Conservation (phyloP, 2,797 vertebrate genomes). For the Danio choprae region DNA sequence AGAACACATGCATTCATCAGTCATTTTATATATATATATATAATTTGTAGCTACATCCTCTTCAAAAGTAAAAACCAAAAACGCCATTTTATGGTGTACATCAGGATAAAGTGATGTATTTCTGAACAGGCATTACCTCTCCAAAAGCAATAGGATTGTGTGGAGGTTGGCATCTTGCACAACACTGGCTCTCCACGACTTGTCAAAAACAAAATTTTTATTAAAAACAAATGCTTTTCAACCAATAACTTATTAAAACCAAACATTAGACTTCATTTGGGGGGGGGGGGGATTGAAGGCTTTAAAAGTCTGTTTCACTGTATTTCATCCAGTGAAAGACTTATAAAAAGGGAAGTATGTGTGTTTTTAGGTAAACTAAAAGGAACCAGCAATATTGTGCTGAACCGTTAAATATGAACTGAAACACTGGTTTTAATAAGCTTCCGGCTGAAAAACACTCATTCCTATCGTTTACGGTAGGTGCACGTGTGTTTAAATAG, state of each 20-base stretch:
- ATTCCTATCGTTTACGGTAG: background rate
- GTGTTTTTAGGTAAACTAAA: background rate
- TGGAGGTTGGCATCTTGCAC: background rate
- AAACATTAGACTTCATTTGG: background rate
- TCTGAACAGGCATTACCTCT: background rate
- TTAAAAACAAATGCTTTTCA: slow-evolving; percentile 32
- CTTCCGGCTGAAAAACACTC: slow-evolving; percentile 14
- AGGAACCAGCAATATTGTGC: background rate
- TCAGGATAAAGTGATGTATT: background rate
- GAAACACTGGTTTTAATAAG: slow-evolving; percentile 22
- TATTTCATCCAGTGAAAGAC: slow-evolving; percentile 2
- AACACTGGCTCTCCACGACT: slow-evolving; percentile 1
- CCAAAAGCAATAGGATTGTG: slow-evolving; percentile 6
- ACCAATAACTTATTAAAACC: slow-evolving; percentile 15
- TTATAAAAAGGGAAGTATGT: background rate
- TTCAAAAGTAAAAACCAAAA: background rate
- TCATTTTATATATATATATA: background rate
- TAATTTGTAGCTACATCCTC: background rate
- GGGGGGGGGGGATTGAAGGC: background rate
- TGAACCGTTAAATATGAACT: background rate
- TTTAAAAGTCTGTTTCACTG: slow-evolving; percentile 1
- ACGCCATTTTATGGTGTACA: background rate
- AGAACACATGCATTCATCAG: background rate
- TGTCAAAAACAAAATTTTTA: background rate
- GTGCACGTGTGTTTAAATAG: slow-evolving; percentile 18